Evolutionary conservation across 1,140 invertebrate species (phyloP), one percentile per base, ranked within the genome.

Genomic region (Halictus rubicundus): DNA sequence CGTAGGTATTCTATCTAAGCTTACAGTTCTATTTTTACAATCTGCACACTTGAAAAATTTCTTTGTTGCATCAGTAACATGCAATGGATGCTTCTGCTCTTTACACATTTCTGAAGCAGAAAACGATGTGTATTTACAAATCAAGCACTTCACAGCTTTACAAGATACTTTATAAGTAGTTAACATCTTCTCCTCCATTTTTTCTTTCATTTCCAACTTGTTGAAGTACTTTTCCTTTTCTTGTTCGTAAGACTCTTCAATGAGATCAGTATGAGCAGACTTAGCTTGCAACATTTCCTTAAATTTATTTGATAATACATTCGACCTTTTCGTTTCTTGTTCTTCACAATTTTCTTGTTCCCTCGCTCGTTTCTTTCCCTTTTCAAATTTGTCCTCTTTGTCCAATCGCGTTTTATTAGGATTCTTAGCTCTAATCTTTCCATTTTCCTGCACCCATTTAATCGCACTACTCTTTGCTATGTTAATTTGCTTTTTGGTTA

Each of bases 101-200:
- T 97, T 98, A 88, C 98, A 99, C 8, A 95, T 91, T 71, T 98
- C 97, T 10, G 96, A 95, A 8, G 96, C 96, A 6, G 96, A 97
- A 87, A 98, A 96, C 49, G 96, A 96, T 1, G 96, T 97, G 88
- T 99, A 99, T 89, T 97, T 97, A 90, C 98, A 99, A 91, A 96
- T 94, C n/a, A 95, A 89, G 92, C 98, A 99, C 69, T 94, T 95
- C 2, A 98, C 96, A n/a, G 98, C 97, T 92, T 97, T 98, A 86
- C 97, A 97, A 37, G 94, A 92, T 25, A 99, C 92, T 92, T 98
- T 96, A 88, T 94, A 97, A 9, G 97, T 98, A 54, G 94, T 95
- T 25, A 96, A 90, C 97, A 99, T 98, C 92, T 99, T 98, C 73
- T 98, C 96, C 90, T 99, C 98, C 95, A 98, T 95, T 83, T 95